Conservation (phyloP, 2,113 vertebrate genomes). For the Lagenorhynchus albirostris region DNA sequence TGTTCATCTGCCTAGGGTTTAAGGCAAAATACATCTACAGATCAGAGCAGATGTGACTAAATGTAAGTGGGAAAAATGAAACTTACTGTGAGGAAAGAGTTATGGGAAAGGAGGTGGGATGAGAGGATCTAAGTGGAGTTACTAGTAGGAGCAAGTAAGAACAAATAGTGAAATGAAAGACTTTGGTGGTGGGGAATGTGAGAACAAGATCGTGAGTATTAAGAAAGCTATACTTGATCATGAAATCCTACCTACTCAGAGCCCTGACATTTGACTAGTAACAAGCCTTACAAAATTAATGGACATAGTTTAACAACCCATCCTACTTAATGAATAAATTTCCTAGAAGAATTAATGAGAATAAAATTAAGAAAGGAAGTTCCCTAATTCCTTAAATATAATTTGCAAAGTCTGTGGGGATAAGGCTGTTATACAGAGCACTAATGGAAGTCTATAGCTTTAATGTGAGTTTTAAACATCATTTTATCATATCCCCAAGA, state of each 20-base stretch:
- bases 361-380: neutral
- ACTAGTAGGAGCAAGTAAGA: neutral
- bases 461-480: neutral
- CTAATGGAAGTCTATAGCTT: neutral
- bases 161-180: neutral
- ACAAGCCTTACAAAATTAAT: neutral
- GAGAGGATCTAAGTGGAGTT: neutral
- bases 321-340: neutral
- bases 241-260: neutral
- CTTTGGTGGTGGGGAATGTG: accelerated
- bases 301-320: neutral
- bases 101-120: neutral
- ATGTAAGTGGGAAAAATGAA: neutral
- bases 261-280: neutral
- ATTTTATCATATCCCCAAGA: neutral
- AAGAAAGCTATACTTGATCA: neutral
- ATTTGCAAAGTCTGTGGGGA: neutral
- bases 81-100: neutral
- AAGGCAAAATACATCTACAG: neutral
- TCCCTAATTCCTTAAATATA: neutral
- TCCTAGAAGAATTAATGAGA: neutral
- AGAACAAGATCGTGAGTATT: neutral
- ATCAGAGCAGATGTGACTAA: neutral
- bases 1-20: neutral
- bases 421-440: neutral